A percentile compares a stretch with the other conserved stretches of the same genome.
phyloP scores from a whole-genome alignment of 2,888 invertebrate species.

The Papilio gigon region DNA sequence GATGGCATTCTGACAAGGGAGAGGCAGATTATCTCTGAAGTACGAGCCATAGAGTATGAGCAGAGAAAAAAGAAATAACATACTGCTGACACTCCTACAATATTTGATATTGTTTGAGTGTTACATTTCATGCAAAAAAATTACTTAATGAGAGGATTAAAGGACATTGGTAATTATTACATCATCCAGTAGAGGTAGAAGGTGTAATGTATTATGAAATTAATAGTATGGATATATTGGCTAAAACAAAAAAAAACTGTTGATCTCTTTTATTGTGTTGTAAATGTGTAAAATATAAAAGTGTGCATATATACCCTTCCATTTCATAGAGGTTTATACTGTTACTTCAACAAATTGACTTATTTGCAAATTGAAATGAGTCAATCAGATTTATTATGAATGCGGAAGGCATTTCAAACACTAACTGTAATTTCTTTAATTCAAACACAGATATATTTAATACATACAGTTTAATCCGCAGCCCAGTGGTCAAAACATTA shows the following conservation, averaged over 20 bases:
- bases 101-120: constrained; percentile 80
- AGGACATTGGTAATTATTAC: constrained; percentile 10
- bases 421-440: too few relatives aligned
- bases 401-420: too few relatives aligned
- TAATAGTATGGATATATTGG: neutral
- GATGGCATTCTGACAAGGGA: constrained; percentile 80
- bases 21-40: constrained; percentile 72
- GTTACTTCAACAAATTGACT: neutral
- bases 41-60: constrained; percentile 69
- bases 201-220: neutral
- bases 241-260: neutral
- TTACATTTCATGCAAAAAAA: constrained; percentile 40
- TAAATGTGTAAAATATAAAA: constrained; percentile 13
- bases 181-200: neutral
- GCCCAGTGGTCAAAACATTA: neutral
- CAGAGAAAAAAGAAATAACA: constrained; percentile 74
- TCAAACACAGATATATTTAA: too few relatives aligned
- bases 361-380: too few relatives aligned
- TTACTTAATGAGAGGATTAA: neutral
- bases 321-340: neutral
- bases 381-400: too few relatives aligned
- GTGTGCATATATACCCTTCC: neutral
- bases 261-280: constrained; percentile 8
- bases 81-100: constrained; percentile 68
- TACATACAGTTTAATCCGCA: too few relatives aligned